Base-by-base conservation (phyloP, 2,888 invertebrate genomes). In the Aspidiotus rigidus region DNA sequence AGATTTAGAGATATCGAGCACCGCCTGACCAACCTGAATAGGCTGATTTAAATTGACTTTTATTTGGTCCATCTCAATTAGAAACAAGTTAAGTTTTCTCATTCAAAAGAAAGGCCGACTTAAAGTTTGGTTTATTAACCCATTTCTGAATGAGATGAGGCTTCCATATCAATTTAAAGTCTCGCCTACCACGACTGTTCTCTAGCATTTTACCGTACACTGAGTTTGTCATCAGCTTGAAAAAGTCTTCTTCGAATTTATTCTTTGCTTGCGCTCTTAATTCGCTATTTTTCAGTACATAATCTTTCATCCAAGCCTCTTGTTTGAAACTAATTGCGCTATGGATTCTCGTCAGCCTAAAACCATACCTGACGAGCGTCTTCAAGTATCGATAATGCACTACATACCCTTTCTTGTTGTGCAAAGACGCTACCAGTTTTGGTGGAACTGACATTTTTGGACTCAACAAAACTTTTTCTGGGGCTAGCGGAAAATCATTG, bases 141-240 rank as follows among this genome's bases (percentile, higher is more conserved):
- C n/a, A n/a, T n/a, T n/a, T n/a, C n/a, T n/a, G n/a, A n/a, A n/a
- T n/a, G n/a, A n/a, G n/a, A n/a, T n/a, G n/a, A n/a, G n/a, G n/a
- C n/a, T 72, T 77, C 75, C 74, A 77, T 78, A 72, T 78, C 75
- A 72, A 77, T 78, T 7, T 75, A n/a, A n/a, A n/a, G n/a, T n/a
- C n/a, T n/a, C n/a, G n/a, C n/a, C n/a, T n/a, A n/a, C n/a, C n/a
- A n/a, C n/a, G n/a, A n/a, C n/a, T n/a, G n/a, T n/a, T n/a, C n/a
- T n/a, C n/a, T n/a, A n/a, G n/a, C n/a, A n/a, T n/a, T n/a, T n/a
- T n/a, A n/a, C n/a, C n/a, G n/a, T n/a, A n/a, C n/a, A n/a, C n/a
- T n/a, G n/a, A n/a, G n/a, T n/a, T n/a, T n/a, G n/a, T n/a, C n/a
- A n/a, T n/a, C n/a, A n/a, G n/a, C n/a, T n/a, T n/a, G n/a, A n/a